Evolutionary conservation across 2,113 vertebrate genomes (phyloP).

Genomic region (Neotoma lepida): DNA sequence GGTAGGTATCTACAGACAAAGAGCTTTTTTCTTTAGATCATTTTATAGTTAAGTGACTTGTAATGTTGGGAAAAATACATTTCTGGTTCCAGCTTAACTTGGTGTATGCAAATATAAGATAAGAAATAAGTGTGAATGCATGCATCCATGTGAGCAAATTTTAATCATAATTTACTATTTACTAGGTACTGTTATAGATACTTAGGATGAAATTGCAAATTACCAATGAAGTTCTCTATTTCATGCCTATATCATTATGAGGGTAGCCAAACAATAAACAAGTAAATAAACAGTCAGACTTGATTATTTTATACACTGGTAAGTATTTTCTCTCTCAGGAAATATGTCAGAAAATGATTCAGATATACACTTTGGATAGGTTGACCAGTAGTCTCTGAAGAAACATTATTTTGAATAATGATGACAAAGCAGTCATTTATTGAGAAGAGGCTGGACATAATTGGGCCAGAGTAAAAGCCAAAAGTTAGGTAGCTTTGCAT

Average conservation of each 20-base stretch:
- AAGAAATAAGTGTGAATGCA: background rate
- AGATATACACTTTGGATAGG: background rate
- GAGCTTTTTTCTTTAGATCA: background rate
- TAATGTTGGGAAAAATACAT: constrained; percentile 9
- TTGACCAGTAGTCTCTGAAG: background rate
- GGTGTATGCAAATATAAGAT: background rate
- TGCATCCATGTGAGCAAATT: background rate
- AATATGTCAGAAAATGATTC: background rate
- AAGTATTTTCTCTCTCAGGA: background rate
- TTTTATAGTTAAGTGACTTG: background rate
- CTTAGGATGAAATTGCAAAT: background rate
- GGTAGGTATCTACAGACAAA: background rate
- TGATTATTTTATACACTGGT: background rate
- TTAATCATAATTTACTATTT: background rate
- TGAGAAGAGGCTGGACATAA: background rate
- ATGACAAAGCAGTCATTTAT: background rate
- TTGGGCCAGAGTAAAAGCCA: background rate
- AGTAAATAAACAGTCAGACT: background rate
- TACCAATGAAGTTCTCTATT: background rate
- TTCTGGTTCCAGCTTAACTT: background rate
- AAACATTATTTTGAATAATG: background rate
- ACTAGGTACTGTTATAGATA: background rate
- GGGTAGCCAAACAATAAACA: constrained; percentile 13
- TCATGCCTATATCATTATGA: background rate
- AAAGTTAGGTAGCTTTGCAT: background rate